Conservation (phyloP, 1,140 invertebrate genomes). For the Drosophila persimilis region DNA sequence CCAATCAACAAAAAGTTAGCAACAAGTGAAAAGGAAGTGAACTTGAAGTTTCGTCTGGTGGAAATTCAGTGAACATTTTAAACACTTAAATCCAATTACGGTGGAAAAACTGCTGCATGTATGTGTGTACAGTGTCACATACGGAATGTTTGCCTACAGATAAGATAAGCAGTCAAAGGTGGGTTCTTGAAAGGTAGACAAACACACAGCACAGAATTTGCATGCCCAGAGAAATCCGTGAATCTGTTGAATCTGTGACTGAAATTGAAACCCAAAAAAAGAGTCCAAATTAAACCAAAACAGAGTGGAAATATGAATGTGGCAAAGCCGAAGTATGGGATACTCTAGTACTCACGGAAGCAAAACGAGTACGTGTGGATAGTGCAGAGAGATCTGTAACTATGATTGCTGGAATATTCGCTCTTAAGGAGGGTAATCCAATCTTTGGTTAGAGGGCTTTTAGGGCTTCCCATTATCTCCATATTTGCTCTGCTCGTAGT, state of each 20-base stretch:
- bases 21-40: conserved; percentile 8
- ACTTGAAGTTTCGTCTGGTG: conserved; percentile 19
- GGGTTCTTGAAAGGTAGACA: conserved; percentile 10
- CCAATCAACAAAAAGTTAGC: conserved; percentile 3
- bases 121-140: background rate
- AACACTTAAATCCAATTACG: conserved; percentile 56
- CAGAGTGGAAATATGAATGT: background rate
- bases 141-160: conserved; percentile 20
- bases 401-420: background rate
- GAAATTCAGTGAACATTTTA: conserved; percentile 23
- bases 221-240: conserved; percentile 39
- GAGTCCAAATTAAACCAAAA: conserved; percentile 22
- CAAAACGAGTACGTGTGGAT: too few relatives aligned
- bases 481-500: too few relatives aligned
- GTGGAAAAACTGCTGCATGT: background rate
- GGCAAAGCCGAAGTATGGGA: conserved; percentile 23
- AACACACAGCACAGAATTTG: conserved; percentile 33
- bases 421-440: too few relatives aligned
- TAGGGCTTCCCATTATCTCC: too few relatives aligned
- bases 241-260: conserved; percentile 15
- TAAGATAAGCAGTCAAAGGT: conserved; percentile 53
- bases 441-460: too few relatives aligned
- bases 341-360: background rate
- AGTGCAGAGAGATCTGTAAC: background rate
- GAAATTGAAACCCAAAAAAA: conserved; percentile 28